Conservation (phyloP, 2,797 vertebrate genomes). For the Eutrigla gurnardus region DNA sequence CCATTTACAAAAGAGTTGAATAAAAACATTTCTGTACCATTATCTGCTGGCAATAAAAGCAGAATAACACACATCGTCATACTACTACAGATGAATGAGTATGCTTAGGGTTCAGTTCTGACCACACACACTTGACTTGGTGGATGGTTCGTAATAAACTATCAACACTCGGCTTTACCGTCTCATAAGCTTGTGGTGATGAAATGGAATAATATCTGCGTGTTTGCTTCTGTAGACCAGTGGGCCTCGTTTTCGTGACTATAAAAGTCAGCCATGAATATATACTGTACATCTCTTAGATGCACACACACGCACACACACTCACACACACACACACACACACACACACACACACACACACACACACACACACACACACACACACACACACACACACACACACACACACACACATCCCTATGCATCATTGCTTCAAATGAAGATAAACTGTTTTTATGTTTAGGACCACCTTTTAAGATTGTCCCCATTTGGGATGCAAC, state of each 20-base stretch:
- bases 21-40: constrained; percentile 5
- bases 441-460: constrained; percentile 70
- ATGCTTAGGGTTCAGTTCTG: constrained; percentile 10
- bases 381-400: constrained; percentile 26
- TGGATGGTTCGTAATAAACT: constrained; percentile 32
- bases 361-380: constrained; percentile 9
- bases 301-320: constrained; percentile 16
- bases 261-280: constrained; percentile 63
- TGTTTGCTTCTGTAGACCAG: constrained; percentile 37
- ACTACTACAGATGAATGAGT: constrained; percentile 7
- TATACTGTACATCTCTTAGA: constrained; percentile 48
- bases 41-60: not conserved
- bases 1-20: not conserved
- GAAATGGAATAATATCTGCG: constrained; percentile 51
- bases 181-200: constrained; percentile 32
- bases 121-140: constrained; percentile 30
- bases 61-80: not conserved
- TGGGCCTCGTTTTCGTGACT: constrained; percentile 48
- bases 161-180: constrained; percentile 41
- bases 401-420: constrained; percentile 26
- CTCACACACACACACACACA: constrained; percentile 25
- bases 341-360: constrained; percentile 22
- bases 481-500: constrained; percentile 68
- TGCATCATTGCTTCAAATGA: constrained; percentile 67
- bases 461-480: constrained; percentile 64